These are phyloP conservation scores for Seriola quinqueradiata DNA, from an alignment of 2,113 vertebrate species.

Conservation along the genomic window DNA sequence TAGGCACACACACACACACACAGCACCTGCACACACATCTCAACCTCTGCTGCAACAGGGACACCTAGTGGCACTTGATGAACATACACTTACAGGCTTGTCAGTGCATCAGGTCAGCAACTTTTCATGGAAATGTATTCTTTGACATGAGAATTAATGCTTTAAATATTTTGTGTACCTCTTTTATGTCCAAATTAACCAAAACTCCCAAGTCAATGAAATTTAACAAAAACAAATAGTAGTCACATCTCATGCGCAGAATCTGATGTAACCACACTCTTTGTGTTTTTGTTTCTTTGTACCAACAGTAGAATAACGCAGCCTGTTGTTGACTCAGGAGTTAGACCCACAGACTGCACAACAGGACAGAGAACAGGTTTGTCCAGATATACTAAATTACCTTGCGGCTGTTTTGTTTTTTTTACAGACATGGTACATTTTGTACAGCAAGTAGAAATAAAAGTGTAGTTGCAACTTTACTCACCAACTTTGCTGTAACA, in stretches of 20 bases:
- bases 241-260: neutral
- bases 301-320: conserved; percentile 48
- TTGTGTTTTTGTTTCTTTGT: conserved; percentile 52
- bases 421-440: neutral
- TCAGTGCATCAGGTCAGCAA: conserved; percentile 12
- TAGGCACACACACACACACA: conserved; percentile 6
- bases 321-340: conserved; percentile 54
- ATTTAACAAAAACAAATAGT: neutral
- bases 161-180: neutral
- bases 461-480: neutral
- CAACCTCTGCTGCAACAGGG: conserved; percentile 70
- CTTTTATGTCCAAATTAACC: neutral
- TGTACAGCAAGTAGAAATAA: neutral
- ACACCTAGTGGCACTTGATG: conserved; percentile 66
- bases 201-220: neutral
- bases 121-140: neutral
- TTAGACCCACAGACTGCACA: conserved; percentile 30
- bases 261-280: conserved; percentile 25
- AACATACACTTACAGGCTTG: neutral
- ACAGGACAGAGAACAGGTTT: conserved; percentile 69
- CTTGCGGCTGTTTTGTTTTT: neutral
- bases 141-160: neutral
- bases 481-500: neutral
- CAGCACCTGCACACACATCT: neutral
- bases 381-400: conserved; percentile 33